Base-by-base conservation (phyloP, 2,113 vertebrate genomes). In the Cettia cetti region DNA sequence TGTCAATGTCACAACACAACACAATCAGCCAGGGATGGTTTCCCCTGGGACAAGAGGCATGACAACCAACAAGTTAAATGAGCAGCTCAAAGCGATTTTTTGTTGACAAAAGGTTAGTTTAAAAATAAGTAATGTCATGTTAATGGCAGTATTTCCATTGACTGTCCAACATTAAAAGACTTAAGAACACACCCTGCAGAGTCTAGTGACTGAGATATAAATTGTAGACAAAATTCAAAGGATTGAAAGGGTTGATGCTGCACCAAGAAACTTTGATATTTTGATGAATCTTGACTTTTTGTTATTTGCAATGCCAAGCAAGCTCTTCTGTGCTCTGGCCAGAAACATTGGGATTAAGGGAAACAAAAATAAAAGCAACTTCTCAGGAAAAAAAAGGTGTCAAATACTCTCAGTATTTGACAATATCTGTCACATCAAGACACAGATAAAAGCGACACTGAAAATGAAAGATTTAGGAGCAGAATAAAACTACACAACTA, bases 1-100 rank as follows among this genome's bases (percentile, higher is more conserved):
- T 94, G 91, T 93, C 95, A 89, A 13, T 81, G 88, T 89, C 80
- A 90, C 78, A 91, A 75, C 50, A 88, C 37, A 83, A n/a, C 40
- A 83, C 74, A 49, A 45, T 82, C 80, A 84, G 40, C 19, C 39
- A 54, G 42, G 13, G 26, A 40, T 31, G 52, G 35, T 20, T 86
- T 75, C 94, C 68, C 81, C 37, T 28, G 85, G 74, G 94, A 95
- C 27, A 63, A 80, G 83, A 74, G n/a, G 47, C 52, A 42, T 72
- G 78, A 91, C 91, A 95, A 70, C 26, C 59, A 76, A 82, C 44
- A 70, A 81, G 56, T 35, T 20, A 93, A 91, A 75, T 35, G 31
- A 89, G 44, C 71, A 86, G 79, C 79, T 92, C 68, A 54, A 23
- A 64, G 28, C 23, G 23, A 17, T 7, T 23, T n/a, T 76, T 44